Evolutionary conservation across 2,888 invertebrate genomes (phyloP).

Genomic region (Argyresthia albistria): DNA sequence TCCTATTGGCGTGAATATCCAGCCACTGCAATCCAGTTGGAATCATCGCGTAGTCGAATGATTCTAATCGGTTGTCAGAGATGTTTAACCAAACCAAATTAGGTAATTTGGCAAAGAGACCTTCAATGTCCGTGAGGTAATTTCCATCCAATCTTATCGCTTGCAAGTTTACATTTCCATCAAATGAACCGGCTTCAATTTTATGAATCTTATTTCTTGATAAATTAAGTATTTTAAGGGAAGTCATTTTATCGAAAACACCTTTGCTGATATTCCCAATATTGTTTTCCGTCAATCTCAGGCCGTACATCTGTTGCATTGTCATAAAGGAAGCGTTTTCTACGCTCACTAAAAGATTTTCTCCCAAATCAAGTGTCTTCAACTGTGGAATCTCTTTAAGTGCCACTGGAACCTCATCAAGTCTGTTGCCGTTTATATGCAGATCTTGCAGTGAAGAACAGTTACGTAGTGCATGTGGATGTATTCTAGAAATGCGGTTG

Average conservation of each 20-base stretch:
- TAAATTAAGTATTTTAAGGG: constrained; percentile 86
- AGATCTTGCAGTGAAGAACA: constrained; percentile 86
- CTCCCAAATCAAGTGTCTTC: constrained; percentile 86
- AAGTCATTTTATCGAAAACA: constrained; percentile 83
- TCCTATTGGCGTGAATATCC: constrained; percentile 88
- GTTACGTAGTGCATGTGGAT: constrained; percentile 82
- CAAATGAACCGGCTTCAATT: constrained; percentile 85
- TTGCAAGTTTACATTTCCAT: constrained; percentile 82
- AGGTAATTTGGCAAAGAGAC: constrained; percentile 84
- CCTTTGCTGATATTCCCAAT: constrained; percentile 85
- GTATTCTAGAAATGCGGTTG: constrained; percentile 82
- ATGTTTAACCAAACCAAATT: constrained; percentile 89
- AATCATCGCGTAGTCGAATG: constrained; percentile 89
- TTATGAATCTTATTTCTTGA: constrained; percentile 87
- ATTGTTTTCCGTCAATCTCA: constrained; percentile 88
- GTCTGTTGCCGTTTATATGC: constrained; percentile 86
- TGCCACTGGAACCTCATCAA: constrained; percentile 82
- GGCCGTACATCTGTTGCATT: constrained; percentile 84
- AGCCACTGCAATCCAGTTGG: constrained; percentile 88
- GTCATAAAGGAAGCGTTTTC: constrained; percentile 86
- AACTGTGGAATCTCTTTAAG: constrained; percentile 82
- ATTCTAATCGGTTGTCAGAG: constrained; percentile 86
- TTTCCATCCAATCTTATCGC: constrained; percentile 88
- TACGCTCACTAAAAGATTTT: constrained; percentile 86
- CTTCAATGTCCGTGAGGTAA: constrained; percentile 83